Evolutionary conservation across 1,140 invertebrate species (phyloP).

Genomic region (Anastatus disparis): DNA sequence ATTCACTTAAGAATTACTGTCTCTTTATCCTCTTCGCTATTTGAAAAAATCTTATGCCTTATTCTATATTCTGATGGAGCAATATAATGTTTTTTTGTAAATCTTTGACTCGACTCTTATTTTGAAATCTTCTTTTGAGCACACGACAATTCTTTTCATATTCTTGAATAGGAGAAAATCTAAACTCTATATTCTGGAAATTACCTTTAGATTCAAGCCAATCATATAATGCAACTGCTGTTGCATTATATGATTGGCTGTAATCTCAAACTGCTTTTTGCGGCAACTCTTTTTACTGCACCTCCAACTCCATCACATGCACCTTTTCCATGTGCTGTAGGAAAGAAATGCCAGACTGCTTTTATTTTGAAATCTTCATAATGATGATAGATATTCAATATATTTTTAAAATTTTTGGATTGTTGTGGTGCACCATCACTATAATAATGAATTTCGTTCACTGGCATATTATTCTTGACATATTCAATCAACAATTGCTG

Average conservation of each 20-base stretch:
- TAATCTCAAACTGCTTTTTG: neutral
- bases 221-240: neutral
- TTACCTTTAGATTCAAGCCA: neutral
- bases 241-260: neutral
- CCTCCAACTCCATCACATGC: conserved; percentile 5
- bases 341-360: neutral
- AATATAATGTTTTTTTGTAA: neutral
- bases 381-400: neutral
- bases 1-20: no score
- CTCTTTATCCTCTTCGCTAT: no score
- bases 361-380: neutral
- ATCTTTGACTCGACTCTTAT: neutral
- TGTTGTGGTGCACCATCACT: conserved; percentile 1
- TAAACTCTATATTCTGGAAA: neutral
- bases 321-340: neutral
- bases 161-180: neutral
- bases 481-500: conserved; percentile 11
- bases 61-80: no score
- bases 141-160: neutral
- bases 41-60: no score
- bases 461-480: neutral
- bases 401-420: neutral
- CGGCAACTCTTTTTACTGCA: neutral
- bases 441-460: neutral
- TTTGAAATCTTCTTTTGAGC: neutral